Evolutionary conservation across 2,113 vertebrate genomes (phyloP).

Genomic region (Pandion haliaetus): DNA sequence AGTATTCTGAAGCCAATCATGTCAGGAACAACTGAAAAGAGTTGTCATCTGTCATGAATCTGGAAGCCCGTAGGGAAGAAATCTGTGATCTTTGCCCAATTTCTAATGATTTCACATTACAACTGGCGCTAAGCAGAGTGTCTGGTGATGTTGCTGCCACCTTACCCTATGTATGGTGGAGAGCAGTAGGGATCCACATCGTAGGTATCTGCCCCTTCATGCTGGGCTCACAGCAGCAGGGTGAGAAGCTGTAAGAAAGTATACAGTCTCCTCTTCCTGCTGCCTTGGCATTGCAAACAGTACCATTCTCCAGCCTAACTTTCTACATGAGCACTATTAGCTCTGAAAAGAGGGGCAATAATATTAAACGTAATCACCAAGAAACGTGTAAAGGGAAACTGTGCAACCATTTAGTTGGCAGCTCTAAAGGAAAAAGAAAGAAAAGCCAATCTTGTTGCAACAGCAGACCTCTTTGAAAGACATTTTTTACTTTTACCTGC

Average conservation of each 20-base stretch:
- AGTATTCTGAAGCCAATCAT: background rate
- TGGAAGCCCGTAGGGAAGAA: background rate
- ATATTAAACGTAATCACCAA: background rate
- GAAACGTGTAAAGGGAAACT: background rate
- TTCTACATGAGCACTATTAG: background rate
- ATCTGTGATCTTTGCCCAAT: slow-evolving; percentile 2
- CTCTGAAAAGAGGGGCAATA: background rate
- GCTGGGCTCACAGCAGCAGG: background rate
- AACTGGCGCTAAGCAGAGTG: background rate
- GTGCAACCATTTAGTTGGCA: background rate
- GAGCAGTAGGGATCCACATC: fast-evolving
- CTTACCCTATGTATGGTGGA: background rate
- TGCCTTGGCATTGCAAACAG: background rate
- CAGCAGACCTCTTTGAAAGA: background rate
- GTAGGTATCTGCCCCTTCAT: background rate
- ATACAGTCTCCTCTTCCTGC: background rate
- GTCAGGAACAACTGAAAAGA: background rate
- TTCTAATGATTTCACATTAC: background rate
- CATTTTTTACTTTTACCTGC: background rate
- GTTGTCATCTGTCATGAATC: background rate
- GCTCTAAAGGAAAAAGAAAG: background rate
- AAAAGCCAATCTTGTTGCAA: background rate
- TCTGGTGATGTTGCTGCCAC: background rate
- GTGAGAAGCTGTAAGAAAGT: background rate
- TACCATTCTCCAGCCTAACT: background rate